Evolutionary conservation across 1,140 invertebrate genomes (phyloP).

Genomic region (Sweltsa coloradensis): DNA sequence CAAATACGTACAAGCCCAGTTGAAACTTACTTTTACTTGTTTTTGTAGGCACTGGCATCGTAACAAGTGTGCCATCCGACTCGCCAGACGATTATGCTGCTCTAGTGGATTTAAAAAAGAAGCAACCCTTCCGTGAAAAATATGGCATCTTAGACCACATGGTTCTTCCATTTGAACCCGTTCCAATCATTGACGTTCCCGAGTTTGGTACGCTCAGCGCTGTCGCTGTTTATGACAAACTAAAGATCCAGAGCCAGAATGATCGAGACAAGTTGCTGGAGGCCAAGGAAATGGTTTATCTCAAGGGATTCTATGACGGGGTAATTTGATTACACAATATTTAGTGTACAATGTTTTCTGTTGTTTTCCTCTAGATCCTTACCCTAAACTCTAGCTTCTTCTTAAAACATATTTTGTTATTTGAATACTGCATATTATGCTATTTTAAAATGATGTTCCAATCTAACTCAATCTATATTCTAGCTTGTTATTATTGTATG

Average conservation of each 20-base stretch:
- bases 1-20: no score
- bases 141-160: slow-evolving; percentile 88
- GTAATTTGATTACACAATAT: slow-evolving; percentile 19
- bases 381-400: no score
- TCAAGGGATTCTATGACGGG: slow-evolving; percentile 96
- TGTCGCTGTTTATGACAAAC: slow-evolving; percentile 67
- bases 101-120: slow-evolving; percentile 89
- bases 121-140: slow-evolving; percentile 84
- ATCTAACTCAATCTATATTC: no score
- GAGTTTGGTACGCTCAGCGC: slow-evolving; percentile 80
- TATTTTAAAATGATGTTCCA: no score
- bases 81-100: slow-evolving; percentile 98
- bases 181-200: slow-evolving; percentile 88
- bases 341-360: no score
- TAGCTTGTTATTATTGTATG: no score
- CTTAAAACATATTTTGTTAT: no score
- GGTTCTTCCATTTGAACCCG: slow-evolving; percentile 73
- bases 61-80: slow-evolving; percentile 97
- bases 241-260: slow-evolving; percentile 97
- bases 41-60: slow-evolving; percentile 95
- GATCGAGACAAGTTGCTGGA: slow-evolving; percentile 86
- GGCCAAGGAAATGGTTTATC: slow-evolving; percentile 93
- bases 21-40: no score
- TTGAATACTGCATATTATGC: no score
- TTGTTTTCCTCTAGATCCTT: no score